Evolutionary conservation across 2,888 invertebrate species (phyloP).

Genomic region (Lissonota sp.): DNA sequence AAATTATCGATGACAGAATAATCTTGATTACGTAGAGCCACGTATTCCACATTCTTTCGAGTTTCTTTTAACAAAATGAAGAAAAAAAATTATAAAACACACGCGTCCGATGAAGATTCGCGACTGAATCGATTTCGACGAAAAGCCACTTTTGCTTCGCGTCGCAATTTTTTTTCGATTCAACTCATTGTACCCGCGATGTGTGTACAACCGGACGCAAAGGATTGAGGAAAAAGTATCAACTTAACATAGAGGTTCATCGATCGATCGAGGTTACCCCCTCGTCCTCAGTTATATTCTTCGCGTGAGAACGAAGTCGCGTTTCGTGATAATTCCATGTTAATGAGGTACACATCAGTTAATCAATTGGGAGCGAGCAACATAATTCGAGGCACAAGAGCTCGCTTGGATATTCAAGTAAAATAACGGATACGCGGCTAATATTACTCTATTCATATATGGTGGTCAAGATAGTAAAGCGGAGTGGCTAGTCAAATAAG

Average conservation of each 20-base stretch:
- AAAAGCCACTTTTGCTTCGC: not conserved
- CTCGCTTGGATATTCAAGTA: too few species aligned
- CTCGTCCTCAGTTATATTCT: not conserved
- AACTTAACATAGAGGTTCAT: slow-evolving; percentile 50
- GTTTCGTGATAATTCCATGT: slow-evolving; percentile 43
- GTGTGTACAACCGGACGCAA: slow-evolving; percentile 32
- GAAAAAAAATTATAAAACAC: slow-evolving; percentile 12
- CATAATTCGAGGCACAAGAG: slow-evolving; percentile 4
- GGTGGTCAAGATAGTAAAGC: too few species aligned
- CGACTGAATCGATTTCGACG: slow-evolving; percentile 15
- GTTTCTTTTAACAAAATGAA: not conserved
- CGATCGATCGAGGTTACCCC: slow-evolving; percentile 41
- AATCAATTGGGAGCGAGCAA: slow-evolving; percentile 47
- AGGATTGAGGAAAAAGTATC: not conserved
- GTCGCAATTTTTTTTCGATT: not conserved
- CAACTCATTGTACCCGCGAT: not conserved
- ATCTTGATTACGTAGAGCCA: slow-evolving; percentile 57
- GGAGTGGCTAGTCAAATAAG: too few species aligned
- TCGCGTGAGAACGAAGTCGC: slow-evolving; percentile 45
- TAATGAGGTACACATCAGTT: slow-evolving; percentile 27
- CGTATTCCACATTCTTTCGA: slow-evolving; percentile 30
- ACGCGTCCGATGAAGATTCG: slow-evolving; percentile 32
- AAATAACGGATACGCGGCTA: too few species aligned
- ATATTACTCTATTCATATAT: too few species aligned
- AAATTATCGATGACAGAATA: slow-evolving; percentile 43